Percentiles rank a stretch among this genome's conserved stretches.
These are phyloP conservation scores for Thecophora atra DNA, from an alignment of 2,888 invertebrate species.

Conservation along the genomic window DNA sequence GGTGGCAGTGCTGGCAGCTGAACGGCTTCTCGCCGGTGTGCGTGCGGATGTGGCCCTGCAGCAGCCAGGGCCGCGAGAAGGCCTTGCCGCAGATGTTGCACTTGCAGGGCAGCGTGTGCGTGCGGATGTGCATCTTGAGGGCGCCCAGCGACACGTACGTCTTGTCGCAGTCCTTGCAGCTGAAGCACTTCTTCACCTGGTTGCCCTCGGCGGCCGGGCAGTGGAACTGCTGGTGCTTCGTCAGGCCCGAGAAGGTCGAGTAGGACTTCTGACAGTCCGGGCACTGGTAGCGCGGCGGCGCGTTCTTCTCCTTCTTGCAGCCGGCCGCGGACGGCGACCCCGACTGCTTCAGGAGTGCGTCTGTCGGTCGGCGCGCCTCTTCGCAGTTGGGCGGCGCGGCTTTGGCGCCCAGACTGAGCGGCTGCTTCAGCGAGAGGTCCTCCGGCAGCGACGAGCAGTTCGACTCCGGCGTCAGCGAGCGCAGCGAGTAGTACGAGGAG, in stretches of 20 bases:
- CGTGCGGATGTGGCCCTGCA: slow-evolving; percentile 97
- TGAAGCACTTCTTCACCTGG: slow-evolving; percentile 89
- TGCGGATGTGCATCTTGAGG: slow-evolving; percentile 98
- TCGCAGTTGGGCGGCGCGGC: background rate
- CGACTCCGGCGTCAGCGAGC: slow-evolving; percentile 64
- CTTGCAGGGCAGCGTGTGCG: slow-evolving; percentile 97
- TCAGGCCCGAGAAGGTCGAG: slow-evolving; percentile 95
- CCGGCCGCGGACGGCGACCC: slow-evolving; percentile 51
- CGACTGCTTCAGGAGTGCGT: background rate
- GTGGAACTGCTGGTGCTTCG: slow-evolving; percentile 96
- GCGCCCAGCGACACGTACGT: slow-evolving; percentile 95
- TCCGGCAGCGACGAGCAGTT: slow-evolving; percentile 63
- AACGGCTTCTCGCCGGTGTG: slow-evolving; percentile 99
- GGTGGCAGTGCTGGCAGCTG: slow-evolving; percentile 92
- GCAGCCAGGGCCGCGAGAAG: slow-evolving; percentile 95
- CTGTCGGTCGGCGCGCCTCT: background rate
- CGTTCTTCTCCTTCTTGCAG: slow-evolving; percentile 61
- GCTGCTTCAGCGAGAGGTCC: slow-evolving; percentile 63
- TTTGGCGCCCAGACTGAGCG: slow-evolving; percentile 42
- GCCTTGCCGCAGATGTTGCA: slow-evolving; percentile 97
- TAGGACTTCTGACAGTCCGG: slow-evolving; percentile 94
- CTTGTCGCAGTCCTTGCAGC: slow-evolving; percentile 96
- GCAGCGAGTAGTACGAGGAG: slow-evolving; percentile 64
- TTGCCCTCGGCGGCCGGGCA: slow-evolving; percentile 88
- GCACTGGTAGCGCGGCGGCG: slow-evolving; percentile 84